phyloP scores from a whole-genome alignment of 2,888 invertebrate genomes.

The Drosophila parthenogenetica region DNA sequence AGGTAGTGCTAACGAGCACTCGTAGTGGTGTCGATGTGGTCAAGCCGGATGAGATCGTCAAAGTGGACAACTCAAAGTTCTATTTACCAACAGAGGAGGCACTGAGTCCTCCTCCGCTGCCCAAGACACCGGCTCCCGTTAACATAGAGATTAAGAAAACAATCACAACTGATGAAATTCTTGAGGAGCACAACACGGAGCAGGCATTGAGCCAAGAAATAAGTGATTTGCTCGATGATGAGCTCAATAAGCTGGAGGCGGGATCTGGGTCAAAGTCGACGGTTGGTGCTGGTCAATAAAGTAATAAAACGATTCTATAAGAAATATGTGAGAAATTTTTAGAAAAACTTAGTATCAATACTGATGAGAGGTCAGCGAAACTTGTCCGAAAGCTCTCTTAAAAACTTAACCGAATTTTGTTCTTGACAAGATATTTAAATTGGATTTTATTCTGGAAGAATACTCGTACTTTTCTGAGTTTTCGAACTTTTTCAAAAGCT shows the following conservation, averaged over 20 bases:
- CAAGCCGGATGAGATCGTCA: slow-evolving; percentile 70
- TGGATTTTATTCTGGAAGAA: slow-evolving; percentile 7
- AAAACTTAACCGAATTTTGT: slow-evolving; percentile 1
- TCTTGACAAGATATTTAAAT: slow-evolving; percentile 3
- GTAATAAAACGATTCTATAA: not conserved
- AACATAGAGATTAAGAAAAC: slow-evolving; percentile 83
- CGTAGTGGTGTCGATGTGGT: slow-evolving; percentile 75
- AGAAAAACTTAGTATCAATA: not conserved
- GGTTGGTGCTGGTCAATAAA: slow-evolving; percentile 43
- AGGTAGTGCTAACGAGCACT: slow-evolving; percentile 59
- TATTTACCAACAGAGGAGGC: slow-evolving; percentile 76
- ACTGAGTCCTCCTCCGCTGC: slow-evolving; percentile 61
- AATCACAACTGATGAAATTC: slow-evolving; percentile 82
- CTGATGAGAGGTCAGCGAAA: not conserved
- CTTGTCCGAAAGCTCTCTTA: slow-evolving; percentile 8
- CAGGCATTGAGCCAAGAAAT: slow-evolving; percentile 82
- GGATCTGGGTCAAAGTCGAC: not conserved
- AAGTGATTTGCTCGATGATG: slow-evolving; percentile 83
- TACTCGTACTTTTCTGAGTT: slow-evolving; percentile 8
- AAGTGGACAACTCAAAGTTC: slow-evolving; percentile 83
- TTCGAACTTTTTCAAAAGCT: slow-evolving; percentile 15
- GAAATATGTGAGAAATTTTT: not conserved
- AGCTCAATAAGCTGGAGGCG: slow-evolving; percentile 78
- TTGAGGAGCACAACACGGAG: slow-evolving; percentile 80
- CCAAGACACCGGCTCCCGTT: slow-evolving; percentile 80